Evolutionary conservation across 2,113 vertebrate species (phyloP).

Genomic region (Istiophorus platypterus): DNA sequence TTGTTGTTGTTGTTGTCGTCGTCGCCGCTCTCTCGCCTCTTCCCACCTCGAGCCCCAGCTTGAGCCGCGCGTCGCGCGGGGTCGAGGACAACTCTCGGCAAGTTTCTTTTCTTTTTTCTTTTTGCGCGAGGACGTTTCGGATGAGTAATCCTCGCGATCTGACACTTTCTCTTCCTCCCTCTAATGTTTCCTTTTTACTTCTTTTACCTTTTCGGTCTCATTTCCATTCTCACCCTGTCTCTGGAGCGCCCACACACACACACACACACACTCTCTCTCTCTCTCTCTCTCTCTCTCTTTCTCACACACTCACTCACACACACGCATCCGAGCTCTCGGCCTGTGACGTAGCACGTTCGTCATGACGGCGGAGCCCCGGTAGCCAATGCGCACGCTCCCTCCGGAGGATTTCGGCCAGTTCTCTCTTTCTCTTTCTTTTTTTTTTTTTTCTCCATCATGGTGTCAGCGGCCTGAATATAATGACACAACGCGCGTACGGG

Average conservation of each 20-base stretch:
- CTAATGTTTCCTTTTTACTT: constrained; percentile 48
- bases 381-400: constrained; percentile 72
- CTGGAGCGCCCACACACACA: neutral
- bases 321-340: constrained; percentile 66
- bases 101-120: no score
- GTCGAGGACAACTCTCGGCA: constrained; percentile 47
- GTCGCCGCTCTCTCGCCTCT: no score
- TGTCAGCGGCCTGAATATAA: neutral
- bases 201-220: constrained; percentile 57
- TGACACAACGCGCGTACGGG: no score
- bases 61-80: constrained; percentile 13
- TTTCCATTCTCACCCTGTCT: constrained; percentile 61
- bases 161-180: constrained; percentile 27
- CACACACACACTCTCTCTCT: constrained; percentile 2
- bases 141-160: constrained; percentile 5
- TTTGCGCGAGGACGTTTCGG: constrained; percentile 24
- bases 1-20: no score
- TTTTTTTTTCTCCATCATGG: constrained; percentile 28
- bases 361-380: constrained; percentile 64
- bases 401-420: constrained; percentile 39
- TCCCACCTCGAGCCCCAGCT: constrained; percentile 62
- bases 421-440: no score
- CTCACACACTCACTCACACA: constrained; percentile 48
- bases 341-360: constrained; percentile 75
- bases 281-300: neutral